Evolutionary conservation across 2,888 invertebrate species (phyloP), one percentile per base, ranked within the genome.

Genomic region (Aleiodes testaceus): DNA sequence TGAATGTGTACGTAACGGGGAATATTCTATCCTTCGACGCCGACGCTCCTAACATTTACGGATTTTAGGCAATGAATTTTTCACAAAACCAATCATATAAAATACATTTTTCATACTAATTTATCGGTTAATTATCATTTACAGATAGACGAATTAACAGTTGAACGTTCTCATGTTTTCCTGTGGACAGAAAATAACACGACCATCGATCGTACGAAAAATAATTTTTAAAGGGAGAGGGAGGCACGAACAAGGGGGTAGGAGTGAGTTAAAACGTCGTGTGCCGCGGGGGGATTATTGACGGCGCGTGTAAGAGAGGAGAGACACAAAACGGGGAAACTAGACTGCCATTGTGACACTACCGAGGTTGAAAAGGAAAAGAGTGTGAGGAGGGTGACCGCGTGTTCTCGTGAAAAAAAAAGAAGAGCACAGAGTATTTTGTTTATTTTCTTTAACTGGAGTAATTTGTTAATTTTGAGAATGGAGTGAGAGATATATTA

Each of bases 211-310:
- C 44, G 53, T 53, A 5, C 7, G 45, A 44, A 30, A 50, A 50
- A 50, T 52, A n/a, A 18, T 26, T 22, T 53, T 53, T 12, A 5
- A n/a, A 53, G 53, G 22, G 53, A n/a, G 53, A 9, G n/a, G 12
- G 53, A 26, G 61, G 18, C 16, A 50, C 12, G 6, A 53, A 30
- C 5, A 45, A 44, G 55, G 61, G 66, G 68, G 69, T 30, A 74
- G 52, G 47, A 66, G 63, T 66, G 47, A 42, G 66, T 72, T 47
- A 66, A 65, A 61, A 70, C 53, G 22, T 36, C 20, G 66, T 16
- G 64, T 71, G 70, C 64, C 70, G 69, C 67, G 70, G 68, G 72
- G 72, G 69, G 72, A 63, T 63, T 63, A 63, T 63, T 63, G 63
- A 63, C 63, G 63, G 63, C 63, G 45, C 63, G 44, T 63, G 63